These are phyloP conservation scores for Meteorus colon DNA, from an alignment of 2,888 invertebrate genomes.

Conservation along the genomic window DNA sequence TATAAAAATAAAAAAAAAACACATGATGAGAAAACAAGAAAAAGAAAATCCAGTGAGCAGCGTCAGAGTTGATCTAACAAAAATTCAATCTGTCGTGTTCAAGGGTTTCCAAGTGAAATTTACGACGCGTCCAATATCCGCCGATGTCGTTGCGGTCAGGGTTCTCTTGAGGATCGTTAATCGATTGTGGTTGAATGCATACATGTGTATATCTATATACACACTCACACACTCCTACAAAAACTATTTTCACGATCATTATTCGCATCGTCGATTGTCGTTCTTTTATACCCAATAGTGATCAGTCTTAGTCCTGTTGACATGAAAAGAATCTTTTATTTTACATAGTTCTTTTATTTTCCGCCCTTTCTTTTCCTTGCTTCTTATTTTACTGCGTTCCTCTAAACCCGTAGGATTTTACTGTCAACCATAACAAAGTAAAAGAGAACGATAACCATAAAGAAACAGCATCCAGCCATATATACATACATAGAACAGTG, in stretches of 20 bases:
- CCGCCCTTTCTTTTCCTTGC: too few relatives aligned
- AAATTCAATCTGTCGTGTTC: slow-evolving; percentile 31
- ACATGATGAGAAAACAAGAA: background rate
- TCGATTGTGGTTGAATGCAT: slow-evolving; percentile 39
- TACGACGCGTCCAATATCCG: slow-evolving; percentile 26
- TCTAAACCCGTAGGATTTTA: slow-evolving; percentile 1
- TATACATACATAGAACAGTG: background rate
- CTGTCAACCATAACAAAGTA: background rate
- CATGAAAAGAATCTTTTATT: slow-evolving; percentile 19
- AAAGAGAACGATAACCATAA: slow-evolving; percentile 8
- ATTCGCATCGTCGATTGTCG: slow-evolving; percentile 40
- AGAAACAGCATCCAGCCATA: background rate
- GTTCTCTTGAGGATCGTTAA: slow-evolving; percentile 35
- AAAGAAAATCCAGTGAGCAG: background rate
- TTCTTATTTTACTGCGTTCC: background rate
- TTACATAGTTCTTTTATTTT: slow-evolving; percentile 2
- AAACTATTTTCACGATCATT: slow-evolving; percentile 40
- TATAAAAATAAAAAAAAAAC: background rate
- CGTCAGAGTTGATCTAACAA: slow-evolving; percentile 11
- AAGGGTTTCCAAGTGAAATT: slow-evolving; percentile 26
- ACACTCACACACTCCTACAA: slow-evolving; percentile 16
- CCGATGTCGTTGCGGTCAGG: slow-evolving; percentile 1
- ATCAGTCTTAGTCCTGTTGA: slow-evolving; percentile 20
- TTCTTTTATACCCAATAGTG: slow-evolving; percentile 8
- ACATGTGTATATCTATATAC: background rate